Conservation (phyloP, 1,140 invertebrate species). For the Ridgeia piscesae region DNA sequence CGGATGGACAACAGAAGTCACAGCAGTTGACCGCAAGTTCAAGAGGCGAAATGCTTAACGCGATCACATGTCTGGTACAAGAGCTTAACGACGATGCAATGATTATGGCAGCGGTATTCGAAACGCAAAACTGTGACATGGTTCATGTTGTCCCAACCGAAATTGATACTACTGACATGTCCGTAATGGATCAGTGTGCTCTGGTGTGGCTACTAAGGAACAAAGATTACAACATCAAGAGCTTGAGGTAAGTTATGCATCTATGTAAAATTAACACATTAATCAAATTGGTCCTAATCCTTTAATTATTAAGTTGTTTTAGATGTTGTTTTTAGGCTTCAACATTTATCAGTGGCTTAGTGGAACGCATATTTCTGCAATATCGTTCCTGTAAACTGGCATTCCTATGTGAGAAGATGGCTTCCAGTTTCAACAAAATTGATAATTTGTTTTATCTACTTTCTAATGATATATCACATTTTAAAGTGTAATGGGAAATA, state of each 20-base stretch:
- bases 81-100: background rate
- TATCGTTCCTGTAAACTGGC: no score
- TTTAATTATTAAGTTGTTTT: no score
- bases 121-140: background rate
- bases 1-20: background rate
- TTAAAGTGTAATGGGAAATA: no score
- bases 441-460: no score
- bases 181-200: background rate
- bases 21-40: background rate
- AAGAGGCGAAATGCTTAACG: background rate
- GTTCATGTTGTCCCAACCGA: background rate
- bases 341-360: no score
- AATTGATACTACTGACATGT: background rate
- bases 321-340: no score
- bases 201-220: background rate
- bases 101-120: background rate
- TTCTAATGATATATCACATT: no score
- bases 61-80: background rate
- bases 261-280: no score
- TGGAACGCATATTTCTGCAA: no score
- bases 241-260: background rate
- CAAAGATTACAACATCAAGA: background rate
- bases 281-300: no score
- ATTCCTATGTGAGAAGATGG: no score
- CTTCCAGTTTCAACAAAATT: no score